phyloP scores from a whole-genome alignment of 2,113 vertebrate species.

The Pteronura brasiliensis region DNA sequence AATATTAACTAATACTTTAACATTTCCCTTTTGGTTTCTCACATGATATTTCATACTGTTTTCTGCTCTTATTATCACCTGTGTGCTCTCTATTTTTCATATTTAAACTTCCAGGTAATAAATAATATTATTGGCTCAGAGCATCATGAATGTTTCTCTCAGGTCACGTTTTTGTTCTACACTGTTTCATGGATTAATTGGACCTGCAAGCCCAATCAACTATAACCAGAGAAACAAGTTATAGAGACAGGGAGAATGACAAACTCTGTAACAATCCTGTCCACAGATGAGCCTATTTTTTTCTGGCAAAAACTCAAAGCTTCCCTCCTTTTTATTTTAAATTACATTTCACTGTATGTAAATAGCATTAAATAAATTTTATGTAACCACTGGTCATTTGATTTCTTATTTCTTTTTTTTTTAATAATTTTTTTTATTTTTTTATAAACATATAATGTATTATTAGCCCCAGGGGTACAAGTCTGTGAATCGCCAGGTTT shows the following conservation, averaged over 20 bases:
- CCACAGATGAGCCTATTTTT: background rate
- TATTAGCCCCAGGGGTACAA: too few relatives aligned
- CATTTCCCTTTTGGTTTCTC: background rate
- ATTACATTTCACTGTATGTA: background rate
- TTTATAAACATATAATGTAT: too few relatives aligned
- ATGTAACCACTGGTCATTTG: background rate
- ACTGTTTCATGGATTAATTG: background rate
- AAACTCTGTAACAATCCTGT: background rate
- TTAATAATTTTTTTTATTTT: too few relatives aligned
- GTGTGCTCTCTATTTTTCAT: background rate
- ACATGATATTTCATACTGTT: background rate
- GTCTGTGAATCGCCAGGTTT: too few relatives aligned
- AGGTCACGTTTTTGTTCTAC: background rate
- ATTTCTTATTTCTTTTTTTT: background rate
- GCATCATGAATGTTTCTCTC: background rate
- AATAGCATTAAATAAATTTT: background rate
- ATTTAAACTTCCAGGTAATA: conserved; percentile 5
- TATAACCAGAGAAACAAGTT: background rate
- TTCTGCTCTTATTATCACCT: background rate
- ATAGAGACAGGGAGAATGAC: background rate
- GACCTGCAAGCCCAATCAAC: background rate
- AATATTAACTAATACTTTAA: background rate
- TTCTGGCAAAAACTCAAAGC: background rate
- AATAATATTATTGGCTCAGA: background rate
- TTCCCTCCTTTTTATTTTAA: background rate